Evolutionary conservation across 2,888 invertebrate species (phyloP).

Genomic region (Hirtodrosophila histrioides): DNA sequence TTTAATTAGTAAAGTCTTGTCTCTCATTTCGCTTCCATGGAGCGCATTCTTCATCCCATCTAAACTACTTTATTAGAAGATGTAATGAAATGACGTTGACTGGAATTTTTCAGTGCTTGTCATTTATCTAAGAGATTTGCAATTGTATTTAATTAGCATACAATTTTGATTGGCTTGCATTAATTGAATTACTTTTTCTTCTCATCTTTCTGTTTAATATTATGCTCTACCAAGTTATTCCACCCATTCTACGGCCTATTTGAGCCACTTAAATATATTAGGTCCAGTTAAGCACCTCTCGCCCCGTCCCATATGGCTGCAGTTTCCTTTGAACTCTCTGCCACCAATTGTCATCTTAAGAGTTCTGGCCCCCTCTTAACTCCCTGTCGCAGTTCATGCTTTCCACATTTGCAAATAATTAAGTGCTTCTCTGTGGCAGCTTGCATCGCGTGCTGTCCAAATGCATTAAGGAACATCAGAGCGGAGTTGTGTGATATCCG

Average conservation of each 20-base stretch:
- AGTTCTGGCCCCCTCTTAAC: constrained; percentile 37
- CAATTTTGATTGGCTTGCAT: no score
- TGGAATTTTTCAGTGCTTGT: no score
- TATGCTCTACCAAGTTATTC: no score
- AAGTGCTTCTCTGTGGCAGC: constrained; percentile 48
- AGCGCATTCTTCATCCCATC: no score
- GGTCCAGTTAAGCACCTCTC: not conserved
- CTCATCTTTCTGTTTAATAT: no score
- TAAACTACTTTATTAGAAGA: no score
- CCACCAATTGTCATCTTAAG: constrained; percentile 31
- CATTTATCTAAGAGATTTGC: no score
- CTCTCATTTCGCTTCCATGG: no score
- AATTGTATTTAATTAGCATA: no score
- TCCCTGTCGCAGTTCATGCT: constrained; percentile 11
- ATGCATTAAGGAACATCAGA: constrained; percentile 65
- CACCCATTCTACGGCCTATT: not conserved
- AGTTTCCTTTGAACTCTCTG: constrained; percentile 34
- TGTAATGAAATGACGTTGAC: no score
- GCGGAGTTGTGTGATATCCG: constrained; percentile 2
- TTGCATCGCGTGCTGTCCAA: constrained; percentile 44
- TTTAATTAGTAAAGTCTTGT: no score
- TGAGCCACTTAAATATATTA: not conserved
- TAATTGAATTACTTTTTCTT: no score
- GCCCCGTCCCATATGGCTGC: not conserved
- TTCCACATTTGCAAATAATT: constrained; percentile 71